These are phyloP conservation scores for Argyrosomus regius DNA, from an alignment of 2,797 vertebrate genomes.

Conservation along the genomic window DNA sequence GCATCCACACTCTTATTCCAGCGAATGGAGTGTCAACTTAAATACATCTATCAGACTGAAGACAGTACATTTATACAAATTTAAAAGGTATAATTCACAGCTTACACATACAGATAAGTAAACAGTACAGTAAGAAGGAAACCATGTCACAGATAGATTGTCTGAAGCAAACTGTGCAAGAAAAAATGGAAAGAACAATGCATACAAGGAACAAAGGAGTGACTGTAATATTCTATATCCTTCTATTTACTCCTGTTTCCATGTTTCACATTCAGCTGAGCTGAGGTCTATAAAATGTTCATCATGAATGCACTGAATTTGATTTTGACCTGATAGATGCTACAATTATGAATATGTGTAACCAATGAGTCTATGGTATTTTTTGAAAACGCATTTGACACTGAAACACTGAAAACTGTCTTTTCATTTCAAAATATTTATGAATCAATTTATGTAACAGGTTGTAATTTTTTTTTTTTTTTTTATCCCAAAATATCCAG, in stretches of 20 bases:
- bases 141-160: constrained; percentile 2
- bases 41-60: constrained; percentile 22
- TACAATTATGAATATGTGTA: neutral
- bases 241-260: neutral
- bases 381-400: constrained; percentile 6
- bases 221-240: neutral
- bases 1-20: neutral
- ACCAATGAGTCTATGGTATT: neutral
- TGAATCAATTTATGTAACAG: constrained; percentile 31
- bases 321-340: constrained; percentile 24
- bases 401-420: constrained; percentile 2
- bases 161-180: constrained; percentile 27
- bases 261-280: neutral
- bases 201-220: constrained; percentile 15
- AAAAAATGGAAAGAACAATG: constrained; percentile 8
- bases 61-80: constrained; percentile 8
- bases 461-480: neutral
- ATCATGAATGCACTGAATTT: neutral
- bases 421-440: neutral
- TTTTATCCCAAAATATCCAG: constrained; percentile 8
- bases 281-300: neutral
- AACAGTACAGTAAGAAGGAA: constrained; percentile 8
- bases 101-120: neutral
- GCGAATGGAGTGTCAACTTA: neutral
- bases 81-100: constrained; percentile 18